These are phyloP conservation scores for Zaprionus ornatus DNA, from an alignment of 1,140 invertebrate genomes.

Conservation along the genomic window DNA sequence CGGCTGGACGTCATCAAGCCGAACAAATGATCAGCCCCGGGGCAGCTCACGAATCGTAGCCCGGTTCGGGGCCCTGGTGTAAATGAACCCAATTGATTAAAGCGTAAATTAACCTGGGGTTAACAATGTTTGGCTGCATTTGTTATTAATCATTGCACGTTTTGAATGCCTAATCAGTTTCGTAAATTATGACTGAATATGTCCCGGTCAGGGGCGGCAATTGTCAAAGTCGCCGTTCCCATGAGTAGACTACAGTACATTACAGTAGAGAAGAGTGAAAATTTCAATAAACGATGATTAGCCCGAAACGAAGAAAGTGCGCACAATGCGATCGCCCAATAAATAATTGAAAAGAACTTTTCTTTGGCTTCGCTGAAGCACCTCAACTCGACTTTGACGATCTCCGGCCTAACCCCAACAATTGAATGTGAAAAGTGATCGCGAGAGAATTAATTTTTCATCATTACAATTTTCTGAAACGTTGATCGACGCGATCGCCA, in stretches of 20 bases:
- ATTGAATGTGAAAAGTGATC: slow-evolving; percentile 38
- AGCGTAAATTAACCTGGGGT: slow-evolving; percentile 81
- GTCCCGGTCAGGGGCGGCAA: slow-evolving; percentile 58
- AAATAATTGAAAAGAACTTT: slow-evolving; percentile 71
- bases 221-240: slow-evolving; percentile 60
- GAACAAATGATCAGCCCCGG: slow-evolving; percentile 70
- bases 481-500: slow-evolving; percentile 43
- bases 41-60: slow-evolving; percentile 50
- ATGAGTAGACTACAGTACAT: background rate
- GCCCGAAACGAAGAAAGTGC: slow-evolving; percentile 60
- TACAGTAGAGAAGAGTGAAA: slow-evolving; percentile 35
- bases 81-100: slow-evolving; percentile 83
- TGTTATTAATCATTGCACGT: slow-evolving; percentile 79
- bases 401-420: slow-evolving; percentile 29
- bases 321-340: slow-evolving; percentile 46
- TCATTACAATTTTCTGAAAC: slow-evolving; percentile 68
- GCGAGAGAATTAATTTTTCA: slow-evolving; percentile 80
- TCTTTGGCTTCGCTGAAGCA: slow-evolving; percentile 9
- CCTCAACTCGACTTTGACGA: slow-evolving; percentile 16
- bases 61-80: slow-evolving; percentile 51
- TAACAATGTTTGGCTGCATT: slow-evolving; percentile 78
- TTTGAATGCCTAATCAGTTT: slow-evolving; percentile 81
- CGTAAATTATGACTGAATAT: slow-evolving; percentile 60
- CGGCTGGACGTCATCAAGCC: slow-evolving; percentile 56
- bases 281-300: slow-evolving; percentile 80